Conservation (phyloP, 2,888 invertebrate species). For the Drosophila subsilvestris region DNA sequence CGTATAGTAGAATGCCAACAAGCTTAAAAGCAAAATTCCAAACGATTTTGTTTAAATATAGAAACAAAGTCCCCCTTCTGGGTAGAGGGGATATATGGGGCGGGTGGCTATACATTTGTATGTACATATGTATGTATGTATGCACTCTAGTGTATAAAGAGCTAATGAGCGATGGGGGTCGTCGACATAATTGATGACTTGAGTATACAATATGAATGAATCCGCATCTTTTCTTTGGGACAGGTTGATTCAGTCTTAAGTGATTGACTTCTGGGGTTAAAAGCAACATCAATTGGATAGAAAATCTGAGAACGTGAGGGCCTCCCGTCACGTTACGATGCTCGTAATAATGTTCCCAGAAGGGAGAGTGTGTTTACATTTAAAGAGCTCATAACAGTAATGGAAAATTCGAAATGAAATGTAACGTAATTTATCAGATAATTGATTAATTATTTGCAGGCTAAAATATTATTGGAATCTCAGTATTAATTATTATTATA, state of each 20-base stretch:
- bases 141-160: background rate
- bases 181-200: conserved; percentile 57
- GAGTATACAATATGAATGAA: conserved; percentile 39
- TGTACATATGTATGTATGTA: background rate
- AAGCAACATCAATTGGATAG: conserved; percentile 33
- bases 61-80: conserved; percentile 11
- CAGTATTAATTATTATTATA: too few relatives aligned
- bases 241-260: conserved; percentile 41
- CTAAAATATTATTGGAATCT: too few relatives aligned
- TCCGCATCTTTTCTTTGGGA: conserved; percentile 12
- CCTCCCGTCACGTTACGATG: background rate
- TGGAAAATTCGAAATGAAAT: background rate
- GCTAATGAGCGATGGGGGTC: conserved; percentile 55
- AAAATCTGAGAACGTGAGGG: background rate
- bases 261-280: conserved; percentile 48
- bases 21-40: conserved; percentile 39
- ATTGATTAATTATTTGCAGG: background rate
- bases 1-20: conserved; percentile 18
- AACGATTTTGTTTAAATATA: conserved; percentile 46
- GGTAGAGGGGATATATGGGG: background rate
- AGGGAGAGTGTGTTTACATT: background rate
- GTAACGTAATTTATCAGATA: background rate
- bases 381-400: background rate
- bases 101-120: background rate
- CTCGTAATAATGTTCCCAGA: conserved; percentile 3